Base-by-base conservation (phyloP, 2,888 invertebrate genomes). In the Cremastinae sp. region DNA sequence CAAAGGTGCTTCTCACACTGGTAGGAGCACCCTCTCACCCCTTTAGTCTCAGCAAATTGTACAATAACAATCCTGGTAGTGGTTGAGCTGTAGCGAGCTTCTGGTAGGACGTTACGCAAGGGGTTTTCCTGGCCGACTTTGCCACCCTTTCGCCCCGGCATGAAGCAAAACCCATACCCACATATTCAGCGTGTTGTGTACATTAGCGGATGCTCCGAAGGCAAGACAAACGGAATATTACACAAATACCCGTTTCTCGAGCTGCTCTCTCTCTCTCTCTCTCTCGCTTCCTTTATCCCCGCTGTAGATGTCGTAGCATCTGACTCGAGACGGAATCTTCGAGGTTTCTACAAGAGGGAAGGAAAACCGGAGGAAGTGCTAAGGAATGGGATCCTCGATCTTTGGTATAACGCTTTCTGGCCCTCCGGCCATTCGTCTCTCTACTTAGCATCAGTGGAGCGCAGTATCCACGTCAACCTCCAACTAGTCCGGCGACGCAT, bases 201-300 rank as follows among this genome's bases (percentile, higher is more conserved):
- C 89, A 90, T 90, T 89, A 89, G 89, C 86, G 87, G 85, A 87
- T 87, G 86, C 87, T 89, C 88, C 84, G 85, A 87, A 89, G 88
- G 83, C 88, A 89, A 90, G 89, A 89, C 89, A 90, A 90, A 89
- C 89, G 89, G 89, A 90, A 90, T 90, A 90, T 90, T 89, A 88
- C 88, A 88, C 89, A 89, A 89, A 89, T 89, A 89, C 86, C 84
- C 75, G 55, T 72, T 71, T 75, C 75, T 73, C 81, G 77, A 78
- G 71, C 74, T 76, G 76, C 74, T 78, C 70, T 55, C 16, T 53
- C 64, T 14, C 39, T 51, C 37, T 39, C n/a, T 16, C 16, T 43
- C 41, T 20, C 53, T 53, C 53, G 41, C 22, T 55, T 14, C 35
- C 8, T 53, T 10, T 16, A 20, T 49, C 10, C 7, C 41, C 22